Percentiles rank a stretch among this genome's conserved stretches.
Evolutionary conservation across 35 echinoderm and acorn worm genomes (phyloP).

Genomic region (Holothuria glaberrima): DNA sequence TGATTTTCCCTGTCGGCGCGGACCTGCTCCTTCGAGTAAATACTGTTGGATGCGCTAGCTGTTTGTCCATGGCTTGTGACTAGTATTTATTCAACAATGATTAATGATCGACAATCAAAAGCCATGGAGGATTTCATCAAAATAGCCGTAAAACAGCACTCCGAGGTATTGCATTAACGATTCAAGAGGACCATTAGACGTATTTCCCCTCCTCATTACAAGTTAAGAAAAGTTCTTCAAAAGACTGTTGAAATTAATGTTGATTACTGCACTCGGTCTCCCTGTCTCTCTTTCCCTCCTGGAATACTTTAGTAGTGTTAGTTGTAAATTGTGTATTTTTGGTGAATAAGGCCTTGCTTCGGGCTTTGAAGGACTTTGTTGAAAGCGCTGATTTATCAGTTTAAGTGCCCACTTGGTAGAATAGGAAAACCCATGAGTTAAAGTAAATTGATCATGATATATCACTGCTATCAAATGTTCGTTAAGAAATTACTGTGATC

Average conservation of each 20-base stretch:
- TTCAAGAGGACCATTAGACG: constrained; percentile 35
- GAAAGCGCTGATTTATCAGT: constrained; percentile 32
- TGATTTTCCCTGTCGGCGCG: too few relatives aligned
- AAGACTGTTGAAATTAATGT: neutral
- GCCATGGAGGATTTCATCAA: constrained; percentile 18
- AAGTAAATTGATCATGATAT: constrained; percentile 29
- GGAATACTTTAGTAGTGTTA: constrained; percentile 13
- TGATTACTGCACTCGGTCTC: constrained; percentile 6
- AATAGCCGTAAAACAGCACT: constrained; percentile 13
- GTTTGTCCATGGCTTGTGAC: too few relatives aligned
- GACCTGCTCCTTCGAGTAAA: too few relatives aligned
- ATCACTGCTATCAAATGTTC: constrained; percentile 31
- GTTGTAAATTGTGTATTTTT: constrained; percentile 4
- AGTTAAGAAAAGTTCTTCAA: constrained; percentile 2
- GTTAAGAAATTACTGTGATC: constrained; percentile 28
- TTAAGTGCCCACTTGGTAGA: constrained; percentile 43
- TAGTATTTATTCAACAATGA: constrained; percentile 7
- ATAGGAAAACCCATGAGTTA: constrained; percentile 21
- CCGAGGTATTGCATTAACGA: constrained; percentile 23
- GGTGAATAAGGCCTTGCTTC: neutral
- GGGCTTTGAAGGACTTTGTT: constrained; percentile 20
- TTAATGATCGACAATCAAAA: constrained; percentile 32
- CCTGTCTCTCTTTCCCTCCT: neutral
- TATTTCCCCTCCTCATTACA: constrained; percentile 9
- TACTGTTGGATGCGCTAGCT: too few relatives aligned